phyloP scores from a whole-genome alignment of 2,113 vertebrate species.

The Takifugu flavidus region DNA sequence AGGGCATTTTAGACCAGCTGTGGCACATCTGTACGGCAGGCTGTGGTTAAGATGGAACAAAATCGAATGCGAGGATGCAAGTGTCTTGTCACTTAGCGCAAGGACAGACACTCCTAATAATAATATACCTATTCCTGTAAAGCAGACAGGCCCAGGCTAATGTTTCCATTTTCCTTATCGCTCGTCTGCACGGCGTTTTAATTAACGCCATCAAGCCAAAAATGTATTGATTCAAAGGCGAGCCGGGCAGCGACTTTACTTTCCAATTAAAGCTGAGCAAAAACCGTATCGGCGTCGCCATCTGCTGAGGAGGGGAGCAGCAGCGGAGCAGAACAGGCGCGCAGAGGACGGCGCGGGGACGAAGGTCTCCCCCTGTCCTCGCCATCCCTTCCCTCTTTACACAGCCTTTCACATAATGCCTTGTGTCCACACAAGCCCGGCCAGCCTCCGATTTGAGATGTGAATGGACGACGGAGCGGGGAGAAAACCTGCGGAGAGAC shows the following conservation, averaged over 20 bases:
- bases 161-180: slow-evolving; percentile 51
- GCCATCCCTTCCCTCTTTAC: slow-evolving; percentile 9
- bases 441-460: slow-evolving; percentile 18
- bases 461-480: too few species aligned
- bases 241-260: slow-evolving; percentile 34
- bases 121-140: slow-evolving; percentile 14
- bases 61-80: neutral
- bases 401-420: slow-evolving; percentile 22
- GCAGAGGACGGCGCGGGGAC: slow-evolving; percentile 21
- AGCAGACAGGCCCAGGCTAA: slow-evolving; percentile 16
- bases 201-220: slow-evolving; percentile 54
- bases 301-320: slow-evolving; percentile 46
- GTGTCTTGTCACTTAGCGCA: neutral
- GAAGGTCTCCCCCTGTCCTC: slow-evolving; percentile 25
- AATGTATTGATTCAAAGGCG: slow-evolving; percentile 47
- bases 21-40: too few species aligned
- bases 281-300: slow-evolving; percentile 52
- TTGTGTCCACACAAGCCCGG: slow-evolving; percentile 34
- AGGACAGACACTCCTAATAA: neutral
- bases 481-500: slow-evolving; percentile 1
- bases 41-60: too few species aligned
- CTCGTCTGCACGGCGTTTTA: slow-evolving; percentile 47
- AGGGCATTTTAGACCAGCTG: too few species aligned
- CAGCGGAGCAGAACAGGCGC: neutral
- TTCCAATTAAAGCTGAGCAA: slow-evolving; percentile 57